Percentiles rank a stretch among this genome's conserved stretches.
Conservation (phyloP, 2,888 invertebrate genomes). For the Callimorpha dominula region DNA sequence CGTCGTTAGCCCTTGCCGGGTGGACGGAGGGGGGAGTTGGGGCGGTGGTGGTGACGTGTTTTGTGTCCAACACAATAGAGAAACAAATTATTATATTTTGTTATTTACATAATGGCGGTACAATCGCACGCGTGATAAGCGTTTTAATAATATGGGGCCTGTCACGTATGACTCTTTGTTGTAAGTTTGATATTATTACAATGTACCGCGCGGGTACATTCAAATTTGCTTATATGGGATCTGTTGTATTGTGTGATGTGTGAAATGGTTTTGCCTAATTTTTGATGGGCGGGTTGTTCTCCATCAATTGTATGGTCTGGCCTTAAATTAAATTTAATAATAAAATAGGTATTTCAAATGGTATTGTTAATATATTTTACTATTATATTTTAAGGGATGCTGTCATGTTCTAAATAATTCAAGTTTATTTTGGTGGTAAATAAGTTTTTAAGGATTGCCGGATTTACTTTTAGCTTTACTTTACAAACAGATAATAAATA, state of each 20-base stretch:
- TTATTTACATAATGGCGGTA: slow-evolving; percentile 64
- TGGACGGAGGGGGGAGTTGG: slow-evolving; percentile 15
- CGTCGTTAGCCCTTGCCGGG: slow-evolving; percentile 34
- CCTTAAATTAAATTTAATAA: slow-evolving; percentile 13
- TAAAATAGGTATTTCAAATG: not conserved
- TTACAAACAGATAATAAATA: not conserved
- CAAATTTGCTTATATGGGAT: slow-evolving; percentile 13
- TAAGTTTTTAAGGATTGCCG: not conserved
- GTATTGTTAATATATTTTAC: slow-evolving; percentile 1
- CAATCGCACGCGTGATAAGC: slow-evolving; percentile 56
- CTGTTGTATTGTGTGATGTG: slow-evolving; percentile 13
- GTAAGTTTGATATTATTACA: slow-evolving; percentile 22
- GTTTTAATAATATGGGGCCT: slow-evolving; percentile 47
- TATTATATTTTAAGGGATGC: not conserved
- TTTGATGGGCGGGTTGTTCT: slow-evolving; percentile 16
- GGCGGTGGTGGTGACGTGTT: slow-evolving; percentile 45
- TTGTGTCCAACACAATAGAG: slow-evolving; percentile 52
- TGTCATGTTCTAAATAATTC: slow-evolving; percentile 3
- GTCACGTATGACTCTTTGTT: slow-evolving; percentile 48
- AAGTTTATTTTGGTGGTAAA: not conserved
- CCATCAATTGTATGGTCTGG: slow-evolving; percentile 17
- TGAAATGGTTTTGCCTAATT: slow-evolving; percentile 19
- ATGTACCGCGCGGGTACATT: slow-evolving; percentile 23
- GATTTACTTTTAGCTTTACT: not conserved
- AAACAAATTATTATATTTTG: slow-evolving; percentile 64